A percentile compares a stretch with the other conserved stretches of the same genome.
phyloP scores from a whole-genome alignment of 2,888 invertebrate genomes.

The Drosophila mimetica region DNA sequence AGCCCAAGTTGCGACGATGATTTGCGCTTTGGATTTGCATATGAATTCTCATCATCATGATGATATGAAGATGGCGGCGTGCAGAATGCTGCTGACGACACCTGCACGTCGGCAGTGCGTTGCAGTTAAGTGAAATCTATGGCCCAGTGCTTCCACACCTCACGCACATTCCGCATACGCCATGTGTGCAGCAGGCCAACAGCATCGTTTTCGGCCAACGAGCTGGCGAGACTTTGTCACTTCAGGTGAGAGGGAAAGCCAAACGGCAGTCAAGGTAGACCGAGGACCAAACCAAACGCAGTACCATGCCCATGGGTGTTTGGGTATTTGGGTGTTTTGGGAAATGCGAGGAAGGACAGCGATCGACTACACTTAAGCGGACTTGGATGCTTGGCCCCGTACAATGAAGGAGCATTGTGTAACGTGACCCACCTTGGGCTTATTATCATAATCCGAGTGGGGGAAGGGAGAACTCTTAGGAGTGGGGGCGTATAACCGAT shows the following conservation, averaged over 20 bases:
- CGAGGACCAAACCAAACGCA: not conserved
- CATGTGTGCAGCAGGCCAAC: constrained; percentile 51
- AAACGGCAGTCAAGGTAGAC: constrained; percentile 24
- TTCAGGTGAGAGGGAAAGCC: constrained; percentile 42
- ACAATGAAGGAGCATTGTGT: constrained; percentile 8
- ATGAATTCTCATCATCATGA: constrained; percentile 68
- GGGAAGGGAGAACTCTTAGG: not conserved
- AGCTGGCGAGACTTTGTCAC: constrained; percentile 45
- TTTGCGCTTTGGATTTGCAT: constrained; percentile 69
- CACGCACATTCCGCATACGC: constrained; percentile 53
- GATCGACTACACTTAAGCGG: constrained; percentile 31
- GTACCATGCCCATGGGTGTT: constrained; percentile 6
- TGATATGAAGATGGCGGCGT: constrained; percentile 34
- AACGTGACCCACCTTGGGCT: constrained; percentile 6
- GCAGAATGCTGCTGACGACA: constrained; percentile 53
- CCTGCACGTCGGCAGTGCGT: constrained; percentile 48
- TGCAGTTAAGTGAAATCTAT: constrained; percentile 71
- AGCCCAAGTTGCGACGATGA: constrained; percentile 57
- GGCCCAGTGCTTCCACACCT: constrained; percentile 40
- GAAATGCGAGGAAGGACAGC: not conserved
- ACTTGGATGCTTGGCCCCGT: constrained; percentile 2
- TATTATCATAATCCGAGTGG: constrained; percentile 10
- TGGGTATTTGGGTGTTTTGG: constrained; percentile 1
- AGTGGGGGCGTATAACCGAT: not conserved
- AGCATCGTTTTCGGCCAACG: constrained; percentile 39